These are phyloP conservation scores for Hemiprocne comata DNA, from an alignment of 2,113 vertebrate genomes.

Conservation along the genomic window DNA sequence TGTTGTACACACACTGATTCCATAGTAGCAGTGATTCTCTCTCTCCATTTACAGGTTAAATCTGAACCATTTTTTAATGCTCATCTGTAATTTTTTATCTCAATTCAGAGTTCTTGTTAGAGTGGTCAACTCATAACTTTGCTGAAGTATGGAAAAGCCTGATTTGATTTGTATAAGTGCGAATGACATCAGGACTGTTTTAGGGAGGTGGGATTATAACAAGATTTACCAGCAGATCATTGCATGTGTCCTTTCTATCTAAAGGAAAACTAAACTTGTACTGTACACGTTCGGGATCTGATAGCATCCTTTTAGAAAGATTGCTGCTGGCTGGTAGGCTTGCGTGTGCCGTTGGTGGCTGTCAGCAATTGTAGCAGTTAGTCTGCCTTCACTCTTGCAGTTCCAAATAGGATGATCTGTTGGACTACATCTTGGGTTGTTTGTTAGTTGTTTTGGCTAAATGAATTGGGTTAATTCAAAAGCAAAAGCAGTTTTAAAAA, in stretches of 20 bases:
- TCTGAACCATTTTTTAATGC: neutral
- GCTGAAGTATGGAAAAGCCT: neutral
- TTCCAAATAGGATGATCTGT: neutral
- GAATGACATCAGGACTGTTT: neutral
- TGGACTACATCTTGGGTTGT: accelerated
- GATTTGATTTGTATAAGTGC: neutral
- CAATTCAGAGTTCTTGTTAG: neutral
- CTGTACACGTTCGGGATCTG: neutral
- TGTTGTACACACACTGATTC: neutral
- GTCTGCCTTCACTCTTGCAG: neutral
- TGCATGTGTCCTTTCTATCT: accelerated
- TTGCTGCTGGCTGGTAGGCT: neutral
- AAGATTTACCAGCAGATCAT: neutral
- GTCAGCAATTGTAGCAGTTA: neutral
- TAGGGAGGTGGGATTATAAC: neutral
- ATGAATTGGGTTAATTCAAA: neutral
- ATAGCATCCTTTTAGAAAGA: neutral
- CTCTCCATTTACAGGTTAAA: neutral
- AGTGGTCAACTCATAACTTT: neutral
- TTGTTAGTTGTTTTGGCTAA: neutral
- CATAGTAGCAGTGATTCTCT: neutral
- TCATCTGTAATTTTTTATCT: neutral
- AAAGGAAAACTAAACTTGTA: neutral
- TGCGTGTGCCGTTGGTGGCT: neutral
- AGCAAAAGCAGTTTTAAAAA: neutral